Evolutionary conservation across 2,888 invertebrate genomes (phyloP), one percentile per base, ranked within the genome.

Genomic region (Lydus trimaculatus): DNA sequence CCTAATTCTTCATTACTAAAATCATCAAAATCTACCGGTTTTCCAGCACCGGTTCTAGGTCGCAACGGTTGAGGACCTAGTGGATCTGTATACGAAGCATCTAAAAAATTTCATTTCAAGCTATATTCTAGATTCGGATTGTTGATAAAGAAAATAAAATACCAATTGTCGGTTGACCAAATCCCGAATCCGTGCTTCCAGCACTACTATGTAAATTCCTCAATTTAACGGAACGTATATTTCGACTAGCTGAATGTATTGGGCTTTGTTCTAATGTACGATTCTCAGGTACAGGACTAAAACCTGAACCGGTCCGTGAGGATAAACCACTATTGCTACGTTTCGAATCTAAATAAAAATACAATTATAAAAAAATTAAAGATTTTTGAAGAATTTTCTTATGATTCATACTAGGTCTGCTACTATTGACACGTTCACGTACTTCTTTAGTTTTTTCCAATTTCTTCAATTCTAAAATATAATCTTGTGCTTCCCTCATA

Each of bases 401-500:
- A 7, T 15, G 25, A 31, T 31, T 58, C 60, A 69, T 84, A 83
- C 88, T 88, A 70, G 89, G 88, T 73, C 89, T 83, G 72, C 88
- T 89, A 71, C 89, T 90, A 59, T 87, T 87, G 64, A 89, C 88
- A 65, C 89, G 82, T 70, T 89, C 89, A 71, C 89, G 84, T 8
- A 88, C 84, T 79, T 89, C 89, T 71, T 87, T 88, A 0, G 87
- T 80, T 75, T 86, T 87, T 75, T 88, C 88, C 59, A 86, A 69
- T 73, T 95, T 93, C 78, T 95, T 94, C 82, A 98, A 87, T 81
- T 97, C 96, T 39, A 91, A 87, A 0, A 92, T 89, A 87, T 97
- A 98, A 23, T 93, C 91, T 72, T 94, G 92, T 0, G 96, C 93
- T 81, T 99, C 98, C 48, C 94, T 90, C 81, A 98, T 89, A 0